phyloP scores from a whole-genome alignment of 2,888 invertebrate genomes.

The Gastrophysa polygoni region DNA sequence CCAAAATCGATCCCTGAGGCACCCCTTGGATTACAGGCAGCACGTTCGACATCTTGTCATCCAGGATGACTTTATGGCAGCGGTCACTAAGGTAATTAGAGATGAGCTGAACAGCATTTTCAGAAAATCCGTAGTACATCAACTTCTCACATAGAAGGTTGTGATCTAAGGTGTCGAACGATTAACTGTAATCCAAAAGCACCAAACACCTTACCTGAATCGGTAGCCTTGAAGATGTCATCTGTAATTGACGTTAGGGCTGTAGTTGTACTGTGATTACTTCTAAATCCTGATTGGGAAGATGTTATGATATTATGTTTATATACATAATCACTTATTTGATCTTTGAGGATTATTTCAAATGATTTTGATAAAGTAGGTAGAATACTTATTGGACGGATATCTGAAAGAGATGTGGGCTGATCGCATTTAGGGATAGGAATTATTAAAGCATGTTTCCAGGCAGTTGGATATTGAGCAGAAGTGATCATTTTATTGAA shows the following conservation, averaged over 20 bases:
- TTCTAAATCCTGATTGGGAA: not conserved
- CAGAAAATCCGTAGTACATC: no score
- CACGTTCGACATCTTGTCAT: no score
- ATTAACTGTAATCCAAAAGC: not conserved
- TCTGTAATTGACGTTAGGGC: not conserved
- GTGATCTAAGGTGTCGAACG: not conserved
- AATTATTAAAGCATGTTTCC: not conserved
- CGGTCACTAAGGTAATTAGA: no score
- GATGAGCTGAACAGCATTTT: no score
- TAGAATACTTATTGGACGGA: not conserved
- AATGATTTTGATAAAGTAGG: not conserved
- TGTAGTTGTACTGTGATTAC: not conserved
- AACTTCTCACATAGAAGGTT: not conserved
- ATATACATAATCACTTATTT: not conserved
- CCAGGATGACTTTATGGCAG: no score
- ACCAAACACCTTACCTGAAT: not conserved
- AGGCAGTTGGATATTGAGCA: not conserved
- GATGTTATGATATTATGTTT: slow-evolving; percentile 6
- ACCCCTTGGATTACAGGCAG: no score
- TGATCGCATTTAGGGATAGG: not conserved
- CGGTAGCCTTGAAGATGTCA: not conserved
- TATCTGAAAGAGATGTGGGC: not conserved
- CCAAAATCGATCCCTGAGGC: no score
- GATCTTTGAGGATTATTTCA: not conserved
- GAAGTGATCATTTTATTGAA: not conserved